These are phyloP conservation scores for Gymnorhina tibicen DNA, from an alignment of 2,113 vertebrate species.

Conservation along the genomic window DNA sequence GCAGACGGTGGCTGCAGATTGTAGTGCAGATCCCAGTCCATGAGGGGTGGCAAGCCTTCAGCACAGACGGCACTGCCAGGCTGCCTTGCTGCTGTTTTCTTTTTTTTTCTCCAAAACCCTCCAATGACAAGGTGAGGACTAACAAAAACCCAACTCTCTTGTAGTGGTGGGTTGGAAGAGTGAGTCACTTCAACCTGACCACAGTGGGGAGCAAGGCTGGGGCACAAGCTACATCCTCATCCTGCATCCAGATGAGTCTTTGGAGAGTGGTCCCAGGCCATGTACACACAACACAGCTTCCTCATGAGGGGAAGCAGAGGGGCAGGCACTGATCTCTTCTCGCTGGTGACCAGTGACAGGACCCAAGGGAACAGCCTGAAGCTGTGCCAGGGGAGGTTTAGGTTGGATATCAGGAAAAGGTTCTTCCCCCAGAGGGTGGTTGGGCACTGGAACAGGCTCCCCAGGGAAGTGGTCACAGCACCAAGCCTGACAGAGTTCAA, in stretches of 20 bases:
- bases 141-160: neutral
- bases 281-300: neutral
- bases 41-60: neutral
- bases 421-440: neutral
- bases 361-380: fast-evolving
- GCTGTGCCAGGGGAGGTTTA: neutral
- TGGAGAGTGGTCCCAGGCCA: neutral
- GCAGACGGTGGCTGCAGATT: neutral
- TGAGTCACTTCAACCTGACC: neutral
- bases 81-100: neutral
- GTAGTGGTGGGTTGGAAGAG: neutral
- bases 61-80: neutral
- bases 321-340: neutral
- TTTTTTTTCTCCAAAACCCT: neutral
- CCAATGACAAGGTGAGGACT: neutral
- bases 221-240: neutral
- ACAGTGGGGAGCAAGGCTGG: neutral
- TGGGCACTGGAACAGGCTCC: neutral
- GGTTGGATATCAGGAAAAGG: neutral
- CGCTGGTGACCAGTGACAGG: neutral
- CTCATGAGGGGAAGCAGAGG: neutral
- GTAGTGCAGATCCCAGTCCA: neutral
- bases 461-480: neutral
- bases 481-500: neutral
- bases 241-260: neutral